These are phyloP conservation scores for Gymnoscopelus microlampas DNA, from an alignment of 2,797 vertebrate genomes.

Conservation along the genomic window DNA sequence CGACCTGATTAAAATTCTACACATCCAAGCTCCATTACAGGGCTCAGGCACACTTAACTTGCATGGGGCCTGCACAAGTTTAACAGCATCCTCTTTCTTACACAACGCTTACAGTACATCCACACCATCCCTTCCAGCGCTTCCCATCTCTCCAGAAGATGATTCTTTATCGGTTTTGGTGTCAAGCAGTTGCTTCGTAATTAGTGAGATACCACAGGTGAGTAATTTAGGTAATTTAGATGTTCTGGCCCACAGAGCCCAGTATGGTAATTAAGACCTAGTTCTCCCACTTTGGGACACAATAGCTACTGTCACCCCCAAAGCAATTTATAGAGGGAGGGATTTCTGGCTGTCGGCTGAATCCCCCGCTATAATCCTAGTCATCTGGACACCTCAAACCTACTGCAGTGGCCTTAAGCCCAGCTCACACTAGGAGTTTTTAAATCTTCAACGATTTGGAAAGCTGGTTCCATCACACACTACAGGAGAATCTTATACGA, in stretches of 20 bases:
- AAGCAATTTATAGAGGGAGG: background rate
- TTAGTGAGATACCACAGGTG: slow-evolving; percentile 58
- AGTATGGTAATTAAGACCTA: slow-evolving; percentile 46
- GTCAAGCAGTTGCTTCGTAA: slow-evolving; percentile 46
- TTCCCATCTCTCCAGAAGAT: slow-evolving; percentile 35
- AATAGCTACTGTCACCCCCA: slow-evolving; percentile 12
- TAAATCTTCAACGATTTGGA: too few relatives aligned
- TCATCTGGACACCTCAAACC: too few relatives aligned
- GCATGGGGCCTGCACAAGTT: slow-evolving; percentile 31
- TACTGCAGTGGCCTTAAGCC: too few relatives aligned
- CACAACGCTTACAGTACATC: background rate
- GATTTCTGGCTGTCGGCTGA: too few relatives aligned
- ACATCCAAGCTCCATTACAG: slow-evolving; percentile 41
- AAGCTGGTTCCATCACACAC: too few relatives aligned
- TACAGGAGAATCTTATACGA: too few relatives aligned
- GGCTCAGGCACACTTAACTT: slow-evolving; percentile 53
- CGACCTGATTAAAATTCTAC: slow-evolving; percentile 40
- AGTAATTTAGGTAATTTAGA: slow-evolving; percentile 46
- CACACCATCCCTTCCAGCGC: background rate
- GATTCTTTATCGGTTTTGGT: slow-evolving; percentile 41
- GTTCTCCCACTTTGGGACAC: slow-evolving; percentile 9
- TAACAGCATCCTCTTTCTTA: background rate
- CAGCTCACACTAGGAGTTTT: too few relatives aligned
- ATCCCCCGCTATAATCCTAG: too few relatives aligned
- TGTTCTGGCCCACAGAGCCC: slow-evolving; percentile 41